Conservation (phyloP, 1,140 invertebrate species). For the Chironomus tepperi region DNA sequence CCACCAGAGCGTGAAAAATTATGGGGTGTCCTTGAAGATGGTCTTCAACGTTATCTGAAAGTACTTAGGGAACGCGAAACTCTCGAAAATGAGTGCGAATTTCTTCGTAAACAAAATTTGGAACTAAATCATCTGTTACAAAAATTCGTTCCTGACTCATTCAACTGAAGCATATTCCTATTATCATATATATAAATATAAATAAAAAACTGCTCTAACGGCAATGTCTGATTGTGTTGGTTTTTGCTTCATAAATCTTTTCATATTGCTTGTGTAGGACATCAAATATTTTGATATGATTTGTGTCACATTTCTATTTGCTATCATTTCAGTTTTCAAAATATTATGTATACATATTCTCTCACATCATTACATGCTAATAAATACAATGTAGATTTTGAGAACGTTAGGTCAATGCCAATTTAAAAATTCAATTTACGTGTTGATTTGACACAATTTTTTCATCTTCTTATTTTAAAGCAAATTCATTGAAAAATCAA, state of each 20-base stretch:
- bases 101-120: conserved; percentile 44
- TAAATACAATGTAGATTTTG: neutral
- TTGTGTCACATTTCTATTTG: too few relatives aligned
- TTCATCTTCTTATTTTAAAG: neutral
- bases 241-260: neutral
- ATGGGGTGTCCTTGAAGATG: conserved; percentile 46
- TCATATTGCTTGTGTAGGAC: too few relatives aligned
- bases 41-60: conserved; percentile 47
- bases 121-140: conserved; percentile 44
- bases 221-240: too few relatives aligned
- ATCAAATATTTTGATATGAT: too few relatives aligned
- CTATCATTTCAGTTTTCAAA: too few relatives aligned
- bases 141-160: conserved; percentile 32
- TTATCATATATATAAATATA: neutral
- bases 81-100: conserved; percentile 42
- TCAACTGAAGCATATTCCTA: conserved; percentile 21
- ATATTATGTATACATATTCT: neutral
- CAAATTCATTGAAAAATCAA: neutral
- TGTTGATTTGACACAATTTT: neutral
- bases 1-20: conserved; percentile 41
- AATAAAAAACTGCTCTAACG: too few relatives aligned
- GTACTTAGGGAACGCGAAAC: conserved; percentile 45
- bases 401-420: conserved; percentile 5
- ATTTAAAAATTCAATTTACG: neutral
- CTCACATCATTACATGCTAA: neutral